Percentiles rank a stretch among this genome's conserved stretches.
These are phyloP conservation scores for Barbus barbus DNA, from an alignment of 2,113 vertebrate genomes.

Conservation along the genomic window DNA sequence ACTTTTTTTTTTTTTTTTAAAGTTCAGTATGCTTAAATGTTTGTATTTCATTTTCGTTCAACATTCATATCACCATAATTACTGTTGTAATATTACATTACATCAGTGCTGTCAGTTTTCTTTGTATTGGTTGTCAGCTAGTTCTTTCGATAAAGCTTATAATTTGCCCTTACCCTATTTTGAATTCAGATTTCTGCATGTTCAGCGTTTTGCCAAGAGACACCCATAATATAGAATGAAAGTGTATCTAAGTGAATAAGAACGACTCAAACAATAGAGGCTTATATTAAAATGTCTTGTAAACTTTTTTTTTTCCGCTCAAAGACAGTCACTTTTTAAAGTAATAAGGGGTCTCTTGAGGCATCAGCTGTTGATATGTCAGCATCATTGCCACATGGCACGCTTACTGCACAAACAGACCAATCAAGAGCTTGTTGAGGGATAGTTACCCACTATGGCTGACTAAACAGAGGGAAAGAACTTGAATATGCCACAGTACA, in stretches of 20 bases:
- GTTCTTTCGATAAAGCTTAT: neutral
- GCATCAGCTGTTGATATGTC: constrained; percentile 33
- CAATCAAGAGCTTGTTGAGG: neutral
- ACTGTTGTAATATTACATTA: constrained; percentile 30
- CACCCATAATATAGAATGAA: neutral
- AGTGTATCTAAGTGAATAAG: neutral
- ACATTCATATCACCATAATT: neutral
- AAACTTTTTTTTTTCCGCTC: neutral
- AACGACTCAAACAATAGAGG: neutral
- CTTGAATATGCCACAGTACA: neutral
- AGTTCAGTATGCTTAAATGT: constrained; percentile 18
- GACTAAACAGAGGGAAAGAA: neutral
- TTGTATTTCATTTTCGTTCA: neutral
- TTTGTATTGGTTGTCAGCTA: neutral
- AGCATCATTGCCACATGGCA: constrained; percentile 39
- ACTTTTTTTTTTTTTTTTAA: neutral
- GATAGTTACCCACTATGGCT: neutral
- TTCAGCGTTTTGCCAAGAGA: constrained; percentile 2
- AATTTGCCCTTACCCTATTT: neutral
- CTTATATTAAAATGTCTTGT: constrained; percentile 27
- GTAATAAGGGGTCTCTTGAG: constrained; percentile 14
- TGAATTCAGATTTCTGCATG: neutral
- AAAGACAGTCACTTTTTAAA: neutral
- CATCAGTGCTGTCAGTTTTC: neutral
- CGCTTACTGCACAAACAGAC: neutral